Base-by-base conservation (phyloP, 2,113 vertebrate species). In the Tragelaphus strepsiceros region DNA sequence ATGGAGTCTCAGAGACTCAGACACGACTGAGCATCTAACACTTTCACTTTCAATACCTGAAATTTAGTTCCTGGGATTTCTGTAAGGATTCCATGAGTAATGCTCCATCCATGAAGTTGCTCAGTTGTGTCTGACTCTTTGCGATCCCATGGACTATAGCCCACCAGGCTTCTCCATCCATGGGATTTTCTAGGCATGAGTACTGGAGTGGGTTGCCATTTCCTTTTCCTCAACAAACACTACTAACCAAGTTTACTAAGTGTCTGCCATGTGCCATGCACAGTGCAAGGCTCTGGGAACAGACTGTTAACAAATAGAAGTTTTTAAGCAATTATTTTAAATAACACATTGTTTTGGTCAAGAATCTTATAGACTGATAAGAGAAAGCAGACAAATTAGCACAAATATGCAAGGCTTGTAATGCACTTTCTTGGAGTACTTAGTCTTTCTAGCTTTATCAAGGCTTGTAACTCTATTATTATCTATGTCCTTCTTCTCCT, bases 41-140 rank as follows among this genome's bases (percentile, higher is more conserved):
- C 62, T 64, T 61, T 62, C 28, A 30, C 61, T 30, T 67, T 67
- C 62, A 51, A 46, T 54, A 77, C 3, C 35, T 88, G 22, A 17
- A 61, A 39, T 56, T 71, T 46, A 96, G 35, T 19, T 78, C 35
- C 17, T 8, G 12, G 17, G 39, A 46, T 58, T 88, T 94, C 86
- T 89, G 51, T 46, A 35, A 96, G 64, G 77, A 43, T 92, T 43
- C 59, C 46, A 10, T 16, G 83, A 96, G n/a, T 80, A 74, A 92
- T 88, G 61, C 86, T 46, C 58, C 26, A 26, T 11, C 58, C 58
- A 26, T 59, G 58, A 59, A 59, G 58, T 59, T 59, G 58, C 4
- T 59, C 58, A 61, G 58, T 61, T 4, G 2, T 59, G 30, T 62
- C 61, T 2, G 3, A 62, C 61, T 62, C 28, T 62, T 30, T 30